Conservation (phyloP, 2,888 invertebrate genomes). For the Galerucella nymphaeae region DNA sequence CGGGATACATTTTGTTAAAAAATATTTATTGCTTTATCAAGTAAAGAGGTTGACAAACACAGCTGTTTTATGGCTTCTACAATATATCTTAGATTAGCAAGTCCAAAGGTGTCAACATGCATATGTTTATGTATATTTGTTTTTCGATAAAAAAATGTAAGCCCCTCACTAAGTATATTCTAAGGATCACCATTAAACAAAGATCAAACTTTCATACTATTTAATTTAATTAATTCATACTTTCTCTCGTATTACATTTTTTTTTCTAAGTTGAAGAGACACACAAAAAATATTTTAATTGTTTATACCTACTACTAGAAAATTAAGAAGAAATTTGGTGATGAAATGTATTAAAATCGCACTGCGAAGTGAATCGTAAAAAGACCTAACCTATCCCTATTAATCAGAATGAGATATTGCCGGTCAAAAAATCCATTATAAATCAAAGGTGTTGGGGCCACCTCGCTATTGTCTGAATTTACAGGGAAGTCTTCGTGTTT, state of each 20-base stretch:
- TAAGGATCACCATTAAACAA: too few species aligned
- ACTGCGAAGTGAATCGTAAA: conserved; percentile 30
- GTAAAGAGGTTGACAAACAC: not conserved
- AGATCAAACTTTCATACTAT: too few species aligned
- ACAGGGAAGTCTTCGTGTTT: conserved; percentile 46
- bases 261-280: too few species aligned
- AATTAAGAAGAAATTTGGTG: too few species aligned
- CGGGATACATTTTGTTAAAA: not conserved
- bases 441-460: conserved; percentile 46
- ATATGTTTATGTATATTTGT: not conserved
- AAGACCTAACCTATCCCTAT: conserved; percentile 41
- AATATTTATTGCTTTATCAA: not conserved
- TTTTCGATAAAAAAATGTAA: too few species aligned
- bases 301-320: too few species aligned
- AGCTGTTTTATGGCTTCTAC: not conserved
- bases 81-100: not conserved
- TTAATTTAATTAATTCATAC: too few species aligned
- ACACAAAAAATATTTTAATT: too few species aligned
- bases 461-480: conserved; percentile 45
- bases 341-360: conserved; percentile 24
- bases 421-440: conserved; percentile 43
- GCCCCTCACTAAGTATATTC: too few species aligned
- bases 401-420: conserved; percentile 46
- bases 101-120: not conserved
- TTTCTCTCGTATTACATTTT: too few species aligned